phyloP scores from a whole-genome alignment of 2,888 invertebrate species.

The Acronicta alni region DNA sequence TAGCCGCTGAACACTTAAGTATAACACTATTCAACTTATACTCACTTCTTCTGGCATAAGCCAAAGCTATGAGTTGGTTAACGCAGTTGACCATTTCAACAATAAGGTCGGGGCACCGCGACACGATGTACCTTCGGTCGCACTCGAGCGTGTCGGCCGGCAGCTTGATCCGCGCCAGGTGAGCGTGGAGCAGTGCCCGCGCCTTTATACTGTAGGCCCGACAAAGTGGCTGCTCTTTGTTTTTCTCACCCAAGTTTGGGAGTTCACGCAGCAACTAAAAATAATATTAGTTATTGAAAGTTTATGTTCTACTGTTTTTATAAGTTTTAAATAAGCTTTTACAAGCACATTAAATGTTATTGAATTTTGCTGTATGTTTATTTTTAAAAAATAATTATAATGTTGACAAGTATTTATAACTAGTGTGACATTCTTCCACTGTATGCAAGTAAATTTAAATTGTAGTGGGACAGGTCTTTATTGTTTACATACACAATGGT shows the following conservation, averaged over 20 bases:
- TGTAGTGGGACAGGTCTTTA: too few species aligned
- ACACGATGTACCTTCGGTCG: conserved; percentile 95
- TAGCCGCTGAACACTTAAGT: too few species aligned
- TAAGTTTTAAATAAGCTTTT: too few species aligned
- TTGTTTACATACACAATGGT: too few species aligned
- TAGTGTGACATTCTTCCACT: too few species aligned
- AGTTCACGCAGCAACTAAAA: conserved; percentile 96
- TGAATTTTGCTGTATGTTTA: too few species aligned
- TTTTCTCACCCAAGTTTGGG: conserved; percentile 97
- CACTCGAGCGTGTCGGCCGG: conserved; percentile 94
- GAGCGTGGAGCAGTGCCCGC: conserved; percentile 98
- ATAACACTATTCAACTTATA: conserved; percentile 36
- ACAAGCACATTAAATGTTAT: too few species aligned
- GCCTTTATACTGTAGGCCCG: conserved; percentile 97
- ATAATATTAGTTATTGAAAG: too few species aligned
- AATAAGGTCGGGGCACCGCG: conserved; percentile 97
- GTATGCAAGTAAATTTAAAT: too few species aligned
- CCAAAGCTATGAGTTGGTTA: conserved; percentile 97
- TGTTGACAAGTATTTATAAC: too few species aligned
- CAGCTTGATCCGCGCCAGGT: conserved; percentile 95
- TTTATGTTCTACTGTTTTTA: too few species aligned
- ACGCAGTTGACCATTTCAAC: conserved; percentile 99
- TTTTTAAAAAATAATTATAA: too few species aligned
- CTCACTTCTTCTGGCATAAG: conserved; percentile 96
- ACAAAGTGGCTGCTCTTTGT: conserved; percentile 98